Base-by-base conservation (phyloP, 2,113 vertebrate species). In the Merops nubicus region DNA sequence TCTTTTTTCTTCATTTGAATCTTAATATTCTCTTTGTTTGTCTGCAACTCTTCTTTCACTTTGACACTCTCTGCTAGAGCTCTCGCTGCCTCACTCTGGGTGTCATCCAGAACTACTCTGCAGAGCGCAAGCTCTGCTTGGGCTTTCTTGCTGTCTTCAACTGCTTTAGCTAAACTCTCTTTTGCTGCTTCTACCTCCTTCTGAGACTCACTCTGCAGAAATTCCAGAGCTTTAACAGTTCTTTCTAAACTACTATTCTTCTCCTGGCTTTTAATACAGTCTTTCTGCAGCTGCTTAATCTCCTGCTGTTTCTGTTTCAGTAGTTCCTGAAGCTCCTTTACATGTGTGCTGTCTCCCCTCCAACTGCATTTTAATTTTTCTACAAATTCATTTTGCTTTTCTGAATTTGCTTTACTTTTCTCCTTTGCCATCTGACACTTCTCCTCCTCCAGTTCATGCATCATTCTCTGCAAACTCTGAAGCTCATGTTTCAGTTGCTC, bases 231-330 rank as follows among this genome's bases (percentile, higher is more conserved):
- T 88, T 99, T 99, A 8, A 97, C 69, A 11, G 99, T 99, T 86
- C 97, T 98, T 62, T 98, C 98, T 80, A 99, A 96, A 68, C 98
- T 97, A n/a, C 99, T 99, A 85, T 98, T 99, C 92, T 98, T 99
- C 96, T 99, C 99, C 94, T 99, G 99, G 97, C 98, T 99, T 82
- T 98, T 97, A 90, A 99, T 99, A 89, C 98, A 98, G 93, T 99
- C 99, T 72, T 97, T 99, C 96, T 99, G 99, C 77, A 99, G 97
- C 96, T 99, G 99, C 50, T 98, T 98, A 14, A 99, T 98, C 90
- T 99, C 99, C 92, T 99, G 98, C 91, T 99, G 99, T 76, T 99
- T 99, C 95, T 99, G 99, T 95, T 98, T 98, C 85, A 99, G 95
- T 79, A 99, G 97, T 22, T 99, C 99, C 91, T 99, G 99, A 57